These are phyloP conservation scores for Galerucella nymphaeae DNA, from an alignment of 2,888 invertebrate species.

Conservation along the genomic window DNA sequence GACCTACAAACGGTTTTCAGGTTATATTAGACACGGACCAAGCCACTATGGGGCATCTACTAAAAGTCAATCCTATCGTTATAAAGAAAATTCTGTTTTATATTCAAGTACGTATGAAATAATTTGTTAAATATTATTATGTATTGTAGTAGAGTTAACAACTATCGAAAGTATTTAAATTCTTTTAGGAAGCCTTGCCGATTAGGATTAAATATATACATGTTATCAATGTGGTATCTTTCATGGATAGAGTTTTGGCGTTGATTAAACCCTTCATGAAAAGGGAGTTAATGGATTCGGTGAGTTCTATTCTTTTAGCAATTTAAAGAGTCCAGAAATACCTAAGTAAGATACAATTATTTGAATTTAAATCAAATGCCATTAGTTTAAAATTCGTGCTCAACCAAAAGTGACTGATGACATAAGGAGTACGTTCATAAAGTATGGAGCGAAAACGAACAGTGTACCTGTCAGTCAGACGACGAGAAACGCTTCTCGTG, in stretches of 20 bases:
- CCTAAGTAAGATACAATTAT: too few relatives aligned
- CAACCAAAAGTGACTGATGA: too few relatives aligned
- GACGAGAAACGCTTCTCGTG: too few relatives aligned
- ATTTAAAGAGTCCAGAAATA: too few relatives aligned
- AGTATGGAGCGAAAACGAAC: too few relatives aligned
- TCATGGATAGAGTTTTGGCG: conserved; percentile 66
- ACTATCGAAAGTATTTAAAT: not conserved
- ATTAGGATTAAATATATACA: conserved; percentile 67
- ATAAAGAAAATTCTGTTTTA: conserved; percentile 77
- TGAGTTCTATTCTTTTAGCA: conserved; percentile 43
- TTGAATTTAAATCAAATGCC: too few relatives aligned
- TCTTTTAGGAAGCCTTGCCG: conserved; percentile 67
- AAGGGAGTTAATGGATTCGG: conserved; percentile 62
- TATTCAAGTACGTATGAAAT: conserved; percentile 68
- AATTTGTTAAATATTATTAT: not conserved
- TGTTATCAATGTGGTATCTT: conserved; percentile 65
- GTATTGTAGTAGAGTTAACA: too few relatives aligned
- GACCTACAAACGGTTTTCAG: conserved; percentile 69
- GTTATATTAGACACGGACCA: conserved; percentile 75
- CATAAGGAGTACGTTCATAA: too few relatives aligned
- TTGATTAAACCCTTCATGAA: conserved; percentile 69
- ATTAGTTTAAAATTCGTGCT: too few relatives aligned
- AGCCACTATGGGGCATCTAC: conserved; percentile 72
- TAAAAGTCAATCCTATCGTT: conserved; percentile 71
- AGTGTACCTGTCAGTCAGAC: too few relatives aligned